Base-by-base conservation (phyloP, 2,888 invertebrate genomes). In the Lycia hirtaria region DNA sequence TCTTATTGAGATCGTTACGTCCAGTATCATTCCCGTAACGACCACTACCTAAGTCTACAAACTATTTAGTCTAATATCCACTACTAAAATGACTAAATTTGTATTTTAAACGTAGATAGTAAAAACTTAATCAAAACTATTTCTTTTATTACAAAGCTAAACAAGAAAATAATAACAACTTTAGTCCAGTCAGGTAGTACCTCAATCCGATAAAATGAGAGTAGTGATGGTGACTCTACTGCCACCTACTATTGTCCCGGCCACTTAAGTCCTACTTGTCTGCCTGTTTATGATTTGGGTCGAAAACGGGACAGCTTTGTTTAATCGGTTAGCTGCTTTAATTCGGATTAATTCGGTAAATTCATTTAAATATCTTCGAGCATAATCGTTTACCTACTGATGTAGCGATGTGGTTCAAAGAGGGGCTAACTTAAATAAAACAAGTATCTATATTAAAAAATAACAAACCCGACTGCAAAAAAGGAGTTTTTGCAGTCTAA, bases 211-310 rank as follows among this genome's bases (percentile, higher is more conserved):
- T 1, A 6, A 12, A 40, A 37, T 10, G n/a, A n/a, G 15, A 12
- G 10, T 4, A 28, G 2, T 7, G 7, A 28, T 48, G 57, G 57
- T 32, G 4, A 12, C 43, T 41, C 52, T 24, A 40, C 37, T 48
- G 33, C 32, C 56, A 57, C 35, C 40, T 55, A 50, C 58, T 32
- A 56, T 56, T 56, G 56, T 55, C 38, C 40, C 49, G 22, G 56
- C 41, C 64, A 65, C 58, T 64, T 56, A 59, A 55, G 54, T 43
- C 37, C 58, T 55, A 53, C 56, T 56, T 54, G 51, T 49, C 54
- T 47, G 52, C 61, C 62, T 68, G 68, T 62, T 62, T 62, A 60
- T 68, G 65, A 68, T 67, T 62, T 62, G 65, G 68, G 68, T 68
- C 62, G 51, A 45, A 56, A 48, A 52, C 47, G 49, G 54, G 61